Conservation (phyloP, 1,140 invertebrate species). For the Euwallacea similis region DNA sequence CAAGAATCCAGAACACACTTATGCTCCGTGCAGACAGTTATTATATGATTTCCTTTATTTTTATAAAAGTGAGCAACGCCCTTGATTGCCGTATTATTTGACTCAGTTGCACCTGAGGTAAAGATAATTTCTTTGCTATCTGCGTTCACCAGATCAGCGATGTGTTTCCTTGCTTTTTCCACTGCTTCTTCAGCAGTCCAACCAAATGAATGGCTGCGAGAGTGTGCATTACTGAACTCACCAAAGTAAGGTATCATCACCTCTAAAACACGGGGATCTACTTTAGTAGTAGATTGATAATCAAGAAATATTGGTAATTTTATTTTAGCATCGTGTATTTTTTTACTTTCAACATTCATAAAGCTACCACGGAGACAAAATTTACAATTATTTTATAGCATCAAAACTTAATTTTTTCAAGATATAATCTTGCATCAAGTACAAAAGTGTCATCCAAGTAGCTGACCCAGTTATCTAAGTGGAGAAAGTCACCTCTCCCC, state of each 20-base stretch:
- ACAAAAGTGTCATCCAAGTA: no score
- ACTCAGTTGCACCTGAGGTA: conserved; percentile 98
- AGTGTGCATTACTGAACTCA: conserved; percentile 97
- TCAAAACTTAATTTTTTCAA: no score
- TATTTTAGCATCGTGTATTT: no score
- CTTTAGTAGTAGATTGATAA: conserved; percentile 94
- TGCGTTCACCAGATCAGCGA: conserved; percentile 90
- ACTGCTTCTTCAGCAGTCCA: conserved; percentile 98
- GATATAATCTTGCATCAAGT: no score
- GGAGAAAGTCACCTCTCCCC: no score
- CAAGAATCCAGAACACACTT: conserved; percentile 99
- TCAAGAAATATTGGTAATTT: conserved; percentile 97
- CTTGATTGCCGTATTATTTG: conserved; percentile 97
- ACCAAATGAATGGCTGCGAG: conserved; percentile 96
- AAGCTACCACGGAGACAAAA: no score
- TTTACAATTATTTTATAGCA: no score
- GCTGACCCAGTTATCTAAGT: no score
- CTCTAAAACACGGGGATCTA: conserved; percentile 97
- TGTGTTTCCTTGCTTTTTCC: conserved; percentile 80
- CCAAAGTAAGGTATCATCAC: conserved; percentile 95
- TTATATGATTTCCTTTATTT: conserved; percentile 92
- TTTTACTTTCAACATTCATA: no score
- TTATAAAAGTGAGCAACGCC: conserved; percentile 95
- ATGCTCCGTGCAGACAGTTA: conserved; percentile 99
- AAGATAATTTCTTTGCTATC: conserved; percentile 98